Evolutionary conservation across 37 sponge, comb jelly and placozoan species (phyloP), one percentile per base, ranked within the genome.

Genomic region (Crambe crambe): DNA sequence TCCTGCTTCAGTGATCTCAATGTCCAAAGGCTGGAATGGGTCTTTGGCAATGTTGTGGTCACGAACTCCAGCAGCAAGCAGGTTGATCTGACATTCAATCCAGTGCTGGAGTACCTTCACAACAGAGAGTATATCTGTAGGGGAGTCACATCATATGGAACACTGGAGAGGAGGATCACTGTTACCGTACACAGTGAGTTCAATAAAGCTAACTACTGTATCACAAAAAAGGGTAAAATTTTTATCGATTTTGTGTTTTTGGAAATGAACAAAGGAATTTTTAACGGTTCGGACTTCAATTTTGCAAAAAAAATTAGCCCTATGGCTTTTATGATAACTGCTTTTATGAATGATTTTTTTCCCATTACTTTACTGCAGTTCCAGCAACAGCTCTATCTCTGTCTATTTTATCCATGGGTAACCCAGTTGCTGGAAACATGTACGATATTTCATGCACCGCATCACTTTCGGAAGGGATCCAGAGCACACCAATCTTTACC

Each of bases 1-100:
- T 72, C 73, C 54, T 72, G 73, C 54, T 44, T 27, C 54, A 72
- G 51, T 43, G 54, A 72, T 42, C 54, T 72, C 23, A 72, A n/a
- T 72, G 47, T 72, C 23, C 2, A 43, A 41, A 40, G 54, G 22
- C 25, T 72, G 6, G 73, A 72, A 29, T 72, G 73, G 73, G 18
- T 43, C 26, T 42, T 29, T 42, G 41, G 41, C 27, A 26, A 23
- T 43, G 54, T 2, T 43, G 4, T 72, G 47, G 29, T 72, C 5
- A 51, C 23, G 32, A 72, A 4, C 6, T 72, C 73, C 25, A 72
- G 31, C 32, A 43, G 5, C 5, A 15, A 40, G n/a, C 47, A 72
- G 9, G 29, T 72, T 43, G 26, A 72, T 20, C 54, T 72, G 25
- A n/a, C 54, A n/a, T 43, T 72, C 32, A n/a, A 4, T n/a, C 73